Base-by-base conservation (phyloP, 1,140 invertebrate genomes). In the Bradynema listronoti region DNA sequence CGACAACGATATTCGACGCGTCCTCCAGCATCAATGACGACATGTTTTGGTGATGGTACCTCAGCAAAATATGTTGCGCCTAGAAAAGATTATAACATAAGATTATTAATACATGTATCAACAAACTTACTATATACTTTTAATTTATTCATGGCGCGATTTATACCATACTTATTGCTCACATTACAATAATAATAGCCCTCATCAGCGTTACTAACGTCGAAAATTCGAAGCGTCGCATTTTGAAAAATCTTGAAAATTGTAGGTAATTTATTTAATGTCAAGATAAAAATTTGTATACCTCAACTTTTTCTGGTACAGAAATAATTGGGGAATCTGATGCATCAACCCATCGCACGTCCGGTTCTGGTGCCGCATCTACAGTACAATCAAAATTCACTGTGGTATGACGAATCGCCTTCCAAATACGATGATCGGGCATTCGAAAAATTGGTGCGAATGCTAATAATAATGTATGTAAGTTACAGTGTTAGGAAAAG, bases 361-460 rank as follows among this genome's bases (percentile, higher is more conserved):
- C 83, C 0, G 93, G 91, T 75, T 88, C 88, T 1, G 93, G 93
- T 0, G 92, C 91, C 24, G 91, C 93, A 80, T 91, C 90, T n/a
- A 94, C 90, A 45, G 86, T 84, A 80, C 94, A 98, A 9, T 85
- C 88, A 69, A 98, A 80, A 51, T 84, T 87, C 0, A 91, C 85
- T 39, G 85, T 85, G 43, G 85, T 54, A 19, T 64, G 46, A 4
- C 65, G 63, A 32, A 77, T 58, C 16, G 77, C 72, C 45, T 71
- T 75, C 63, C 56, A 77, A 7, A 79, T 51, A 7, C 71, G 79
- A 47, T 72, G 45, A 19, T 47, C 57, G 34, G 62, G 64, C 60
- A 63, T 72, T 39, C 49, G 42, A 51, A 79, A 78, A 29, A 60
- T 60, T 19, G 74, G 75, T 34, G 74, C 64, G 52, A 69, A 63